Conservation (phyloP, 2,888 invertebrate species). For the Eledona agricola region DNA sequence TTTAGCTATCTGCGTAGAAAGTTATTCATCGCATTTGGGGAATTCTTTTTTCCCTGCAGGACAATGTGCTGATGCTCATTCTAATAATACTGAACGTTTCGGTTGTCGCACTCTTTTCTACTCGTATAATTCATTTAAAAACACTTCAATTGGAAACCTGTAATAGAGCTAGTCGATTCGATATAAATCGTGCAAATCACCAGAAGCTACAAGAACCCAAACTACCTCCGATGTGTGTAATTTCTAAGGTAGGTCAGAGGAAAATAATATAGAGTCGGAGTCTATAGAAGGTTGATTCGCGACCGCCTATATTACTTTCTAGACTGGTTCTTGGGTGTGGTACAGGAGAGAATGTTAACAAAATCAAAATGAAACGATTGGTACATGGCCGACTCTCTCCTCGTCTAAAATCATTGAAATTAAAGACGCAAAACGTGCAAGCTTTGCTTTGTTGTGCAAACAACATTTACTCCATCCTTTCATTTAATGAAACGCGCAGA, state of each 20-base stretch:
- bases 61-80: no score
- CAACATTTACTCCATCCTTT: slow-evolving; percentile 27
- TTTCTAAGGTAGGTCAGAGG: slow-evolving; percentile 44
- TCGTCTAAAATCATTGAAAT: slow-evolving; percentile 20
- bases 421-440: slow-evolving; percentile 29
- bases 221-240: slow-evolving; percentile 40
- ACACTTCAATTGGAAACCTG: slow-evolving; percentile 7
- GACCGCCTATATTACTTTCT: slow-evolving; percentile 21
- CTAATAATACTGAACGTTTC: no score
- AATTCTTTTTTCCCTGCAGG: no score
- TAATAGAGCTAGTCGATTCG: slow-evolving; percentile 9
- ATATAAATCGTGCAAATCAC: slow-evolving; percentile 19
- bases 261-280: slow-evolving; percentile 39
- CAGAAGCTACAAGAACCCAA: slow-evolving; percentile 35
- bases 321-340: slow-evolving; percentile 42
- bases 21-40: no score
- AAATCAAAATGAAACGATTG: slow-evolving; percentile 38
- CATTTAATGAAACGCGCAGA: slow-evolving; percentile 30
- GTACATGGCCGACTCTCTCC: slow-evolving; percentile 23
- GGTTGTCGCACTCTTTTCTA: no score
- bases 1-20: no score
- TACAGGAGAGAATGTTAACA: slow-evolving; percentile 43
- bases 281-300: slow-evolving; percentile 30
- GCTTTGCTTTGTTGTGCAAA: slow-evolving; percentile 31
- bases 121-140: no score